Base-by-base conservation (phyloP, 2,797 vertebrate species). In the Neosalanx taihuensis region DNA sequence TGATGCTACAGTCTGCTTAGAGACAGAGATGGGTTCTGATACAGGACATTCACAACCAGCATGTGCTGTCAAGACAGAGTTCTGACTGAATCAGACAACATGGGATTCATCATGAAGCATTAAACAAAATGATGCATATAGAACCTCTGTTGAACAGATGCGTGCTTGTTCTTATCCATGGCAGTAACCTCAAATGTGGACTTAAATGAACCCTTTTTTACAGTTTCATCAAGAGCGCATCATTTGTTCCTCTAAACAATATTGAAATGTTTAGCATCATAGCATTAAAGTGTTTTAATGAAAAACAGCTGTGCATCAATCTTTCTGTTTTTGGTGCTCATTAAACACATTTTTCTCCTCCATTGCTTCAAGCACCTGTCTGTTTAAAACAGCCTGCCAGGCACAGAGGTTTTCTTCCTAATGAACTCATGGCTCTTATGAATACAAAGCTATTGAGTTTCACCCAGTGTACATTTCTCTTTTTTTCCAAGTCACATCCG, bases 291-390 rank as follows among this genome's bases (percentile, higher is more conserved):
- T 77, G 73, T 75, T 58, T 72, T 76, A 79, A 91, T 89, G 83
- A 87, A 82, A 87, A 90, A 81, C 88, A 90, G 84, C 83, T 90
- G 90, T 7, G 57, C 13, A 41, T 73, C n/a, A n/a, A 58, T 74
- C 74, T 80, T 79, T 74, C 69, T 74, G 41, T 12, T 46, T 46
- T 46, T 12, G 41, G 41, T 46, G 6, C 51, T 18, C 51, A 56
- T 18, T 56, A 56, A 17, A 56, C 18, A 56, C 1, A 5, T 56
- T 56, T 56, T 56, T 56, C 18, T 56, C 18, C 3, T 56, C 51
- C 75, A 72, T 30, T 72, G 37, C 35, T 79, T 63, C 58, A 73
- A 67, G 76, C 77, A 89, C 83, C 86, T 87, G 85, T 76, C 73
- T 83, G 66, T 69, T 72, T 30, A 80, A 83, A 77, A 74, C 51